A percentile compares a stretch with the other conserved stretches of the same genome.
phyloP scores from a whole-genome alignment of 2,113 vertebrate genomes.

The Equus quagga region DNA sequence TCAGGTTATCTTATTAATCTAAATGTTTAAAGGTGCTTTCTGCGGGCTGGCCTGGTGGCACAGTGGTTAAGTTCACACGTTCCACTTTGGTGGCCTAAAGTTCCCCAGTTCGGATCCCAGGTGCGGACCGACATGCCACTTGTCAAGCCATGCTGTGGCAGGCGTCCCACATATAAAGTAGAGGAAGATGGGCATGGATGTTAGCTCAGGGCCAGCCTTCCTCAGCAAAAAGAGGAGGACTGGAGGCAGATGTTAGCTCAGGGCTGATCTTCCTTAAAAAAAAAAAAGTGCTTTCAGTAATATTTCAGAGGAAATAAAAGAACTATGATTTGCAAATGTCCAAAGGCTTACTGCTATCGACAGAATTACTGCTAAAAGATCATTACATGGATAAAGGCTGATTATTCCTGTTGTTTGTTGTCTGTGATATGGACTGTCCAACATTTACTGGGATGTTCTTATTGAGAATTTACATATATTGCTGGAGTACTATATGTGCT shows the following conservation, averaged over 20 bases:
- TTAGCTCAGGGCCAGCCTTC: too few relatives aligned
- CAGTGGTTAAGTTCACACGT: too few relatives aligned
- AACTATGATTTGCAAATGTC: not conserved
- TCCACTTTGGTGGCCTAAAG: too few relatives aligned
- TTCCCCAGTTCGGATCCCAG: too few relatives aligned
- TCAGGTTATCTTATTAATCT: not conserved
- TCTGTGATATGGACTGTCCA: not conserved
- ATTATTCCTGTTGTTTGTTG: not conserved
- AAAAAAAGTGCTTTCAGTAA: not conserved
- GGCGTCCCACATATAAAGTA: too few relatives aligned
- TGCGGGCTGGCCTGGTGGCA: too few relatives aligned
- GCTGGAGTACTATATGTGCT: not conserved
- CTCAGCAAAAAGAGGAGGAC: too few relatives aligned
- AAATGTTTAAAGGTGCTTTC: not conserved
- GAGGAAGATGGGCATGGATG: too few relatives aligned
- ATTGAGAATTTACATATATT: not conserved
- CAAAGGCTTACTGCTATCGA: not conserved
- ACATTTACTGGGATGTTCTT: not conserved
- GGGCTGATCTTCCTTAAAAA: too few relatives aligned
- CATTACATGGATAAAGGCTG: not conserved
- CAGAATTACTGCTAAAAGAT: not conserved
- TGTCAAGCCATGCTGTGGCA: too few relatives aligned
- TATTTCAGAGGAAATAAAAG: slow-evolving; percentile 23
- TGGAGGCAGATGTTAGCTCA: too few relatives aligned
- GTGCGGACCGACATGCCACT: too few relatives aligned